Conservation (phyloP, 1,140 invertebrate species). For the Panagrolaimus sp. region DNA sequence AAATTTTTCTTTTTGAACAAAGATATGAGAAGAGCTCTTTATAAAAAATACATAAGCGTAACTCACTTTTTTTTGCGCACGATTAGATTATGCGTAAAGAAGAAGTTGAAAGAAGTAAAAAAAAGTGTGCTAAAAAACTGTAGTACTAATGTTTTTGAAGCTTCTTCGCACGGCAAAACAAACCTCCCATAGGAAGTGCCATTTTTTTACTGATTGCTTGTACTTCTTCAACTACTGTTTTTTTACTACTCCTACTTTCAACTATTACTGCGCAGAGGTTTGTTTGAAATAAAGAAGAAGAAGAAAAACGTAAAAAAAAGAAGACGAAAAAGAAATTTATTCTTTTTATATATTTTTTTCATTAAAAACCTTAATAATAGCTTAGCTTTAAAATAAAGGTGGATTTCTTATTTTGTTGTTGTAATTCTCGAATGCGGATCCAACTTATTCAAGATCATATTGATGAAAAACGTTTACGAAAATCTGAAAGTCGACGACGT, state of each 20-base stretch:
- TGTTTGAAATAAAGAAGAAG: background rate
- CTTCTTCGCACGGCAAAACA: too few relatives aligned
- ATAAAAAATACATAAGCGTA: too few relatives aligned
- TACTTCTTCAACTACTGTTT: background rate
- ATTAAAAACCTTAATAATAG: background rate
- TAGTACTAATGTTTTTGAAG: too few relatives aligned
- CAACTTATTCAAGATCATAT: slow-evolving; percentile 10
- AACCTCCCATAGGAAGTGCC: too few relatives aligned
- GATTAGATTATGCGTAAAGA: too few relatives aligned
- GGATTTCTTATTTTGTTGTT: background rate
- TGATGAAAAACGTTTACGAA: background rate
- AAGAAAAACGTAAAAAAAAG: background rate
- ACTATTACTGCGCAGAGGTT: slow-evolving; percentile 5
- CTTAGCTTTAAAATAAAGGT: background rate
- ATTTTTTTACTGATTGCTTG: too few relatives aligned
- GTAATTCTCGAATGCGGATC: background rate
- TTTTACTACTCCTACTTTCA: background rate
- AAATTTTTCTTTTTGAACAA: too few relatives aligned
- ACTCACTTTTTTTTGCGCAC: too few relatives aligned
- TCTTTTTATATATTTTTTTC: background rate
- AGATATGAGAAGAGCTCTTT: too few relatives aligned
- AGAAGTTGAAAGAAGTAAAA: too few relatives aligned
- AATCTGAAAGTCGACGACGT: slow-evolving; percentile 12
- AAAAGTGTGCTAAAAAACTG: too few relatives aligned
- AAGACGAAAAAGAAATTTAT: background rate